phyloP scores from a whole-genome alignment of 2,113 vertebrate species.

The Pedetes capensis region DNA sequence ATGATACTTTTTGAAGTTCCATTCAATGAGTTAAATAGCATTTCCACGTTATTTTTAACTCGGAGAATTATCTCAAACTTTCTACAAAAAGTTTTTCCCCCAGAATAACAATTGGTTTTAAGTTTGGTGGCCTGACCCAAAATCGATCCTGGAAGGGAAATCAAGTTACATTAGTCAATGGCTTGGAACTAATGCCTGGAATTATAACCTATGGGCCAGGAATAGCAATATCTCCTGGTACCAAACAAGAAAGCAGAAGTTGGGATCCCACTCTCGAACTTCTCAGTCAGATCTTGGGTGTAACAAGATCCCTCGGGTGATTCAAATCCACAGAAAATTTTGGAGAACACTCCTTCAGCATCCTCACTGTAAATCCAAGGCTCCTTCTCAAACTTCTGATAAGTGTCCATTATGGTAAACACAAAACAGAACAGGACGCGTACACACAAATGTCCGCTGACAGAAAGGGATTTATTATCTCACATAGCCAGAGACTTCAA shows the following conservation, averaged over 20 bases:
- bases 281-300: not conserved
- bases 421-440: not conserved
- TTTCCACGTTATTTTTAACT: constrained; percentile 5
- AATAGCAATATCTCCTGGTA: not conserved
- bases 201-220: not conserved
- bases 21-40: not conserved
- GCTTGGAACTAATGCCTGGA: not conserved
- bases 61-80: constrained; percentile 37
- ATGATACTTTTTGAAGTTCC: constrained; percentile 40
- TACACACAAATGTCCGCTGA: no score
- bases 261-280: not conserved
- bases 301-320: not conserved
- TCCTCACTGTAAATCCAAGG: not conserved
- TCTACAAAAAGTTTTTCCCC: not conserved
- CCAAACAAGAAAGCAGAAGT: not conserved
- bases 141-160: not conserved
- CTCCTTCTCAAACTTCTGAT: not conserved
- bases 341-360: not conserved
- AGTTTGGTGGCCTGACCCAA: not conserved
- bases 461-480: not conserved
- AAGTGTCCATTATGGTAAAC: not conserved
- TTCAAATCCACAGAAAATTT: not conserved
- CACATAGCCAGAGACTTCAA: not conserved
- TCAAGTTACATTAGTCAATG: not conserved
- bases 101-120: not conserved